Base-by-base conservation (phyloP, 2,797 vertebrate species). In the Perodicticus potto region DNA sequence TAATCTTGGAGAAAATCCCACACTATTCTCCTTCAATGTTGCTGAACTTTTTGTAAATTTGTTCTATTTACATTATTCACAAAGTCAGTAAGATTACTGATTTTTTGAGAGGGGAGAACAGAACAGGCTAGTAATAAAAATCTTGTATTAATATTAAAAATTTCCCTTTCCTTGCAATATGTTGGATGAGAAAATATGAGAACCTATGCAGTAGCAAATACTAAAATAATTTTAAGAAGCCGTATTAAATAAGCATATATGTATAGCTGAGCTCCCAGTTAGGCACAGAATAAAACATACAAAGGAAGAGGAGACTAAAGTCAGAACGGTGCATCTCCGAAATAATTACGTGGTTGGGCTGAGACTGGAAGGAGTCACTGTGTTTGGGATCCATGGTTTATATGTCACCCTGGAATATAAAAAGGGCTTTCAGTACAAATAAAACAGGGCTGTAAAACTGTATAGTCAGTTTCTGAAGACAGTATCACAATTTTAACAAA, bases 61-160 rank as follows among this genome's bases (percentile, higher is more conserved):
- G 29, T 76, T 49, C 29, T 92, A 70, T 22, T 92, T 63, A 45
- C 92, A 72, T 90, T 72, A 87, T 86, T 91, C n/a, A 84, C 22
- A 37, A 89, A 87, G 2, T 0, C 43, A 59, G 40, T 49, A 87
- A 57, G 63, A 57, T 74, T 63, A 40, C 13, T 70, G 2, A 11
- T 23, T 72, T 34, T 27, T 63, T 40, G 40, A 40, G 40, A 40
- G 40, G 40, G 40, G 40, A 40, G 40, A 40, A 40, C 65, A 63
- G 14, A 92, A 65, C 29, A 80, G 45, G 69, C 9, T 84, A 63
- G 29, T 40, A 76, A 55, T 29, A 40, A 81, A 40, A 88, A 82
- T 72, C 14, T 72, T 85, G 1, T 78, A n/a, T 40, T 45, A 73
- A 89, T 77, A n/a, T 40, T 45, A 73, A 89, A 55, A 49, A 1